Percentiles rank a stretch among this genome's conserved stretches.
These are phyloP conservation scores for Nasonovia ribisnigri DNA, from an alignment of 2,888 invertebrate species.

Conservation along the genomic window DNA sequence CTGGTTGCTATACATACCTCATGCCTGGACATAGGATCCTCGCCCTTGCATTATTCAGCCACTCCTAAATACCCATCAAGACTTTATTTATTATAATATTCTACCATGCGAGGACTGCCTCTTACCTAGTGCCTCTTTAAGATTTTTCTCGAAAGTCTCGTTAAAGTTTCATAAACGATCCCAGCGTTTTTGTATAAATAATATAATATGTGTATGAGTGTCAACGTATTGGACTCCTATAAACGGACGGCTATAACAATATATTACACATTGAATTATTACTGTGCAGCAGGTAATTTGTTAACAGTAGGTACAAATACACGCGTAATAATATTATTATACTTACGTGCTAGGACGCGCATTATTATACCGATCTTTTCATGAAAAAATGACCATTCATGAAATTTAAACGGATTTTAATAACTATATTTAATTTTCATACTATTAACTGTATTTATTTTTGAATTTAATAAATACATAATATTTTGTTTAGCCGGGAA, in stretches of 20 bases:
- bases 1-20: neutral
- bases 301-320: neutral
- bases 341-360: neutral
- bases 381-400: too few species aligned
- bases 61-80: neutral
- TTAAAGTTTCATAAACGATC: slow-evolving; percentile 18
- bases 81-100: neutral
- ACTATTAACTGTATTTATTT: too few species aligned
- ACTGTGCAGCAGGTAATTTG: neutral
- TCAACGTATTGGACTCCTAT: neutral
- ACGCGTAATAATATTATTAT: neutral
- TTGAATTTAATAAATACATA: too few species aligned
- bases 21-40: neutral
- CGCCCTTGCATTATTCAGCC: neutral
- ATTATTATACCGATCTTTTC: too few species aligned
- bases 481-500: too few species aligned
- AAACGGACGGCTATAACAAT: neutral
- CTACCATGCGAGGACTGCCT: neutral
- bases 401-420: too few species aligned
- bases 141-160: slow-evolving; percentile 1
- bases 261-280: neutral
- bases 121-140: neutral
- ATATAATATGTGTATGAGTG: neutral
- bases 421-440: too few species aligned
- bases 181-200: neutral